These are phyloP conservation scores for Subanguina moxae DNA, from an alignment of 1,140 invertebrate genomes.

Conservation along the genomic window DNA sequence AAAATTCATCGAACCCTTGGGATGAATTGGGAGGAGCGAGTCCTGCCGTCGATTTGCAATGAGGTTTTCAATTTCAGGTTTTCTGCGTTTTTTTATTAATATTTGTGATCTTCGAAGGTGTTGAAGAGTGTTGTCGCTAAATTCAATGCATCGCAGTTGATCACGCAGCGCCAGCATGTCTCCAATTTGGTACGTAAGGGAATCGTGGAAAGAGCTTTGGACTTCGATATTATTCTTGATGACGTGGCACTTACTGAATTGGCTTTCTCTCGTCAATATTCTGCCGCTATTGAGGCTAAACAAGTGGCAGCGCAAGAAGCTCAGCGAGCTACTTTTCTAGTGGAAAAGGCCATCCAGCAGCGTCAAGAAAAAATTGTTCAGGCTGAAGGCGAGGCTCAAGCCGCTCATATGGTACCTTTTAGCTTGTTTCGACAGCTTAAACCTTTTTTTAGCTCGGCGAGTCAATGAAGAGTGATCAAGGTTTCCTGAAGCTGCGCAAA, in stretches of 20 bases:
- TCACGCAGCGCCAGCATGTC: conserved; percentile 88
- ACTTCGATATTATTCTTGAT: conserved; percentile 97
- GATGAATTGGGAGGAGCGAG: conserved; percentile 67
- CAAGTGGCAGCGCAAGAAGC: conserved; percentile 97
- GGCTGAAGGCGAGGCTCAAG: conserved; percentile 97
- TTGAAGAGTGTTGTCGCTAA: conserved; percentile 98
- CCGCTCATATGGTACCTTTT: conserved; percentile 67
- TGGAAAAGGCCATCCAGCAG: conserved; percentile 94
- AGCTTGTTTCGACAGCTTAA: too few relatives aligned
- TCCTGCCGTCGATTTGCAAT: conserved; percentile 93
- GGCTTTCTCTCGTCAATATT: conserved; percentile 97
- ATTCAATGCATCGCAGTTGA: conserved; percentile 98
- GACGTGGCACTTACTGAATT: conserved; percentile 98
- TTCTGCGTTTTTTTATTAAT: not conserved
- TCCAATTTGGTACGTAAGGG: conserved; percentile 87
- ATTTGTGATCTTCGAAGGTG: conserved; percentile 60
- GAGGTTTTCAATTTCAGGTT: conserved; percentile 69
- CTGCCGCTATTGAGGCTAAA: conserved; percentile 98
- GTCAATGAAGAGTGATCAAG: conserved; percentile 87
- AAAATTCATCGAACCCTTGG: conserved; percentile 79
- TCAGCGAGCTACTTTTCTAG: conserved; percentile 92
- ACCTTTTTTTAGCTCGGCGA: conserved; percentile 78
- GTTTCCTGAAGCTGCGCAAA: conserved; percentile 93
- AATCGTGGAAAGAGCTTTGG: conserved; percentile 85
- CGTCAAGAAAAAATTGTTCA: conserved; percentile 98